A percentile compares a stretch with the other conserved stretches of the same genome.
phyloP scores from a whole-genome alignment of 2,113 vertebrate genomes.

The Chelonoidis abingdonii region DNA sequence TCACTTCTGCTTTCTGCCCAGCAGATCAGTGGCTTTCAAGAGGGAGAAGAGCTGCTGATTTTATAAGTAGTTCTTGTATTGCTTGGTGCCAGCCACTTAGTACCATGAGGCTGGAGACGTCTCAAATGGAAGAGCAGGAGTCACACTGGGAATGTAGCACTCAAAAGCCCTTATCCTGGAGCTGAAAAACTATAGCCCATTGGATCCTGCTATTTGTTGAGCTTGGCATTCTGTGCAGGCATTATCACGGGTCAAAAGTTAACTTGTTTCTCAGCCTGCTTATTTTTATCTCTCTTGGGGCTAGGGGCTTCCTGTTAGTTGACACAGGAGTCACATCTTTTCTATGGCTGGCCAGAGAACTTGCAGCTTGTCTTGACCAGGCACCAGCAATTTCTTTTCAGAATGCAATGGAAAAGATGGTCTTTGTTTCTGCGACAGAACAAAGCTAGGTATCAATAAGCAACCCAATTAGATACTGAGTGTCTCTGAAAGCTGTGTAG shows the following conservation, averaged over 20 bases:
- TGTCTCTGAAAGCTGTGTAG: not conserved
- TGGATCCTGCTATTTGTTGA: constrained; percentile 60
- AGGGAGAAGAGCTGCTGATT: not conserved
- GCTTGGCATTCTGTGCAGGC: constrained; percentile 47
- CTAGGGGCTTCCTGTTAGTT: constrained; percentile 52
- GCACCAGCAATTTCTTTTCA: not conserved
- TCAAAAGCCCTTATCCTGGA: constrained; percentile 37
- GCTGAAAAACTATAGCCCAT: constrained; percentile 57
- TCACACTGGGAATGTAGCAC: not conserved
- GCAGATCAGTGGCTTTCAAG: not conserved
- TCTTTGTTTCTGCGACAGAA: not conserved
- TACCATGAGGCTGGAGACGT: not conserved
- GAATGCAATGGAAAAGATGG: not conserved
- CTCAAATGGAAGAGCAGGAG: not conserved
- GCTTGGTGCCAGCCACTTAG: not conserved
- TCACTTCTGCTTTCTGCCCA: constrained; percentile 31
- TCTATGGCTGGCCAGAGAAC: constrained; percentile 39
- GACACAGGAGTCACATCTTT: constrained; percentile 21
- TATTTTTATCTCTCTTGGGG: constrained; percentile 49
- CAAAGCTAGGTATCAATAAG: not conserved
- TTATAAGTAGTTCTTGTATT: not conserved
- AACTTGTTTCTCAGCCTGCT: constrained; percentile 60
- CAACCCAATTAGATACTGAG: not conserved
- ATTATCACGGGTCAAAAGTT: constrained; percentile 39
- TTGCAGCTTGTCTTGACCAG: not conserved